Percentiles rank a stretch among this genome's conserved stretches.
Evolutionary conservation across 2,888 invertebrate genomes (phyloP).

Genomic region (Nemurella pictetii): DNA sequence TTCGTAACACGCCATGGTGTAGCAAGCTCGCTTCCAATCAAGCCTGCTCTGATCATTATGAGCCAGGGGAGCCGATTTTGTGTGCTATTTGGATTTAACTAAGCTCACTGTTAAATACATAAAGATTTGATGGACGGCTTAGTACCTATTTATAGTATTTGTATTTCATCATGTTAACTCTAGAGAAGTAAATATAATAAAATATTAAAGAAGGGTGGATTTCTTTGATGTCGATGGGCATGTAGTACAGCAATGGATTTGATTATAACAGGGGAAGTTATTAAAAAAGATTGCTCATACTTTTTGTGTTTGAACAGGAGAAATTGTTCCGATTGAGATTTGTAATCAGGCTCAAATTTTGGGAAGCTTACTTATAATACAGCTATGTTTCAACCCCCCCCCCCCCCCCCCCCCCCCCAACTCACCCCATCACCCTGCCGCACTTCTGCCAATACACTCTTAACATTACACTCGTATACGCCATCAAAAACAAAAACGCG

Average conservation of each 20-base stretch:
- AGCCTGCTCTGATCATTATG: not conserved
- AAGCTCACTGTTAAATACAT: slow-evolving; percentile 13
- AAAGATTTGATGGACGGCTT: slow-evolving; percentile 7
- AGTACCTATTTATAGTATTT: slow-evolving; percentile 11
- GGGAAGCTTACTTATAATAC: no score
- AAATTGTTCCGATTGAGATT: not conserved
- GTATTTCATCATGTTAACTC: slow-evolving; percentile 2
- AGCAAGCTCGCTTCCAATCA: not conserved
- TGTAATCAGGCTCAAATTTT: no score
- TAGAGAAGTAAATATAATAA: not conserved
- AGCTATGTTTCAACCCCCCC: no score
- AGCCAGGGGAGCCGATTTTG: not conserved
- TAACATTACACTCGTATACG: no score
- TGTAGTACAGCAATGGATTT: not conserved
- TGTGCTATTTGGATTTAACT: slow-evolving; percentile 17
- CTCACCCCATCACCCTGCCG: no score
- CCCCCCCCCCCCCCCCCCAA: no score
- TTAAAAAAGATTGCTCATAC: not conserved
- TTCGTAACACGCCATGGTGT: not conserved
- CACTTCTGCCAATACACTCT: no score
- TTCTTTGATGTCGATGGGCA: not conserved
- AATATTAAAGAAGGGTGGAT: not conserved
- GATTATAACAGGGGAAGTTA: not conserved
- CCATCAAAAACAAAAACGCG: not conserved
- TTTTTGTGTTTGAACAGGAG: not conserved